A percentile compares a stretch with the other conserved stretches of the same genome.
Conservation (phyloP, 2,113 vertebrate species). For the Lagopus muta region DNA sequence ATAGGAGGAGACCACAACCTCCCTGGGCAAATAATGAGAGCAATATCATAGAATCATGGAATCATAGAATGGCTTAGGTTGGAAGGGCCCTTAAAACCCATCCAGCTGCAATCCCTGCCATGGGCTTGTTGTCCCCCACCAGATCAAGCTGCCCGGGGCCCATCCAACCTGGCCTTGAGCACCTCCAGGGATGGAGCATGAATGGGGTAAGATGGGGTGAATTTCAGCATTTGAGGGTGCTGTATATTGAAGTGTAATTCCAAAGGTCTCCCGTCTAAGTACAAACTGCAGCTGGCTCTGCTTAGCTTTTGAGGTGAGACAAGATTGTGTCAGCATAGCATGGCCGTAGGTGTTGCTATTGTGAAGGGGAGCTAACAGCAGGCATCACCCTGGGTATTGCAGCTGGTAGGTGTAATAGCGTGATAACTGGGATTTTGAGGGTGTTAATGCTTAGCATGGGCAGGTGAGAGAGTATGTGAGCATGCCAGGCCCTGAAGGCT, state of each 20-base stretch:
- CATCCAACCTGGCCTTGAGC: not conserved
- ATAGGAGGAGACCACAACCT: too few relatives aligned
- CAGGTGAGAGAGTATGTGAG: not conserved
- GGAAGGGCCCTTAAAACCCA: not conserved
- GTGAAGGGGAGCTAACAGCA: not conserved
- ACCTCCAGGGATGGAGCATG: not conserved
- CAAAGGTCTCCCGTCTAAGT: rapidly evolving
- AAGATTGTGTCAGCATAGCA: not conserved
- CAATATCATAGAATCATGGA: not conserved
- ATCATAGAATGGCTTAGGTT: not conserved
- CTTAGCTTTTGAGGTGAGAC: not conserved
- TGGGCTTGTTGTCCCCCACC: not conserved
- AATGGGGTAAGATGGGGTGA: not conserved
- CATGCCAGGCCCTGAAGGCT: not conserved
- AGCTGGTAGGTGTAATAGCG: not conserved
- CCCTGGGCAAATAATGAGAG: too few relatives aligned
- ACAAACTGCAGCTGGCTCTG: not conserved
- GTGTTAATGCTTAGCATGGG: rapidly evolving
- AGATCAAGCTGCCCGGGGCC: not conserved
- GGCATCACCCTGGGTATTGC: not conserved
- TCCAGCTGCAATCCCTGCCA: not conserved
- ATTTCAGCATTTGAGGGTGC: not conserved
- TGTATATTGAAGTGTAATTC: not conserved
- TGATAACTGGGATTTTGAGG: not conserved
- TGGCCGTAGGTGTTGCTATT: rapidly evolving